Base-by-base conservation (phyloP, 1,140 invertebrate species). In the Drosophila miranda region DNA sequence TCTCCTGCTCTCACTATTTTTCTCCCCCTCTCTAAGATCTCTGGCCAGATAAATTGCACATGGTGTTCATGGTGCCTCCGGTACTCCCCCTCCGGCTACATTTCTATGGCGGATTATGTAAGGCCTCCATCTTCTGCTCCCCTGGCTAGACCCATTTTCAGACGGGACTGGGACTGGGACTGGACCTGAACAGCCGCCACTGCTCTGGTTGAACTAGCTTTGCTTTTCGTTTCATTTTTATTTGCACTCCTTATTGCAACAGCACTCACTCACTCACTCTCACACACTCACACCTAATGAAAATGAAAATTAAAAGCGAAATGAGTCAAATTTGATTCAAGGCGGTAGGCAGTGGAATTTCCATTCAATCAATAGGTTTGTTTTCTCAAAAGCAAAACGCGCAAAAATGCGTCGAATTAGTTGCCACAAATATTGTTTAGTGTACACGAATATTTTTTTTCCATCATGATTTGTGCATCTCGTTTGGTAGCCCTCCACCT, bases 191-290 rank as follows among this genome's bases (percentile, higher is more conserved):
- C 34, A 46, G 63, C 63, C 30, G 61, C 51, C 66, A 49, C 66
- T 69, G 66, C 44, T 64, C 66, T 64, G 56, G 48, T 68, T 68
- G 42, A 69, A 69, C 66, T 52, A 53, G 66, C 63, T 69, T 46
- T 56, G 50, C 34, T 38, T 56, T 34, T 13, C 11, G 0, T 68
- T 68, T 69, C 63, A 51, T 52, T 69, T 69, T 69, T 63, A 69
- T 69, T 69, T 69, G 63, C 66, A 68, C 66, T 64, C 16, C 28
- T 23, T 13, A 38, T 38, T 38, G 34, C 30, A 30, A n/a, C 50
- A 19, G 28, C 30, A 38, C 44, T 23, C 50, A 48, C 45, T 56
- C 45, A 30, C 48, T 56, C 68, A 51, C 66, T 68, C 34, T 68
- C 52, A 69, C 63, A 56, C 16, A 13, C 28, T 44, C 34, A 34